These are phyloP conservation scores for Callipepla californica DNA, from an alignment of 2,113 vertebrate species.

Conservation along the genomic window DNA sequence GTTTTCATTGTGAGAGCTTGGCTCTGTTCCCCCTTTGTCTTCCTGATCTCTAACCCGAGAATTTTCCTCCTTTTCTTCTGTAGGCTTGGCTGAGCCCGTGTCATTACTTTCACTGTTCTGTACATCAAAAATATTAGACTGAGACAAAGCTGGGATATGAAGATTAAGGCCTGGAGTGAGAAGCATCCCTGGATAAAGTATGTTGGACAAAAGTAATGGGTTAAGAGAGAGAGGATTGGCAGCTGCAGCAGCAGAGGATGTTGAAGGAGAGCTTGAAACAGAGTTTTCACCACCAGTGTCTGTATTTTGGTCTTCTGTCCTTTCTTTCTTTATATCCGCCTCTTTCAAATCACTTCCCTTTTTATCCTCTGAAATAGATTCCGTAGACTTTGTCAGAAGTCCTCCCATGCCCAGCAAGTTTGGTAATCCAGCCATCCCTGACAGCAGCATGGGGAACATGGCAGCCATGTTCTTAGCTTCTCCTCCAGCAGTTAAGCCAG, in stretches of 20 bases:
- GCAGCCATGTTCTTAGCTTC: constrained; percentile 90
- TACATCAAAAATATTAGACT: constrained; percentile 83
- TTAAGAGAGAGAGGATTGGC: constrained; percentile 91
- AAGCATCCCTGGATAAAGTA: constrained; percentile 99
- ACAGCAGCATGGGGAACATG: constrained; percentile 98
- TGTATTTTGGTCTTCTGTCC: constrained; percentile 88
- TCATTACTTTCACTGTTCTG: constrained; percentile 90
- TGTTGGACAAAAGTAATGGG: constrained; percentile 95
- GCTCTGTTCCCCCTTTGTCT: constrained; percentile 81
- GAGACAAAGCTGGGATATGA: constrained; percentile 89
- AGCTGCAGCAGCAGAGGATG: constrained; percentile 83
- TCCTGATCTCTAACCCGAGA: constrained; percentile 79
- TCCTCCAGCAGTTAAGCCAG: constrained; percentile 83
- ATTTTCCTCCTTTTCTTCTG: constrained; percentile 78
- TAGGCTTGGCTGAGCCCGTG: constrained; percentile 73
- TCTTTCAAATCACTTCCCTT: constrained; percentile 83
- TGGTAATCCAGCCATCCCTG: constrained; percentile 93
- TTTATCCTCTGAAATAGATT: constrained; percentile 82
- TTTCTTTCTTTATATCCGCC: constrained; percentile 87
- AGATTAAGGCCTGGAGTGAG: constrained; percentile 99
- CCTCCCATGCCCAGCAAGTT: constrained; percentile 90
- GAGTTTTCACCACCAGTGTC: constrained; percentile 82
- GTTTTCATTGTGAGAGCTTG: constrained; percentile 85
- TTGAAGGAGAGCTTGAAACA: constrained; percentile 84
- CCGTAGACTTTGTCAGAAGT: constrained; percentile 85